Evolutionary conservation across 2,888 invertebrate species (phyloP), one percentile per base, ranked within the genome.

Genomic region (Philereme vetulata): DNA sequence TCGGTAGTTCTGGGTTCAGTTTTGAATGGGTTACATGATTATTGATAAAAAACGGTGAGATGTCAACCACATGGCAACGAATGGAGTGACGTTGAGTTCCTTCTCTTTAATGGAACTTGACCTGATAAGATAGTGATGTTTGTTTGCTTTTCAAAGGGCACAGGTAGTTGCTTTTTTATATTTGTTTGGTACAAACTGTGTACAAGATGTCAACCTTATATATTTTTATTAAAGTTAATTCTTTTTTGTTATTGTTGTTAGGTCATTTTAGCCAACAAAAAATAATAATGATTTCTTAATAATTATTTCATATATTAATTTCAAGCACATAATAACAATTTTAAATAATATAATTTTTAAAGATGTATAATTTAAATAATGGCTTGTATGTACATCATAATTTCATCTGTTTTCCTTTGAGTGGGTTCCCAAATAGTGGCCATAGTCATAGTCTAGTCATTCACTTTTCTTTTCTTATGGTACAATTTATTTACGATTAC

Each of bases 11-110:
- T 73, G 76, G 77, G 78, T 80, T 85, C 10, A 80, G 48, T 43
- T 48, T 72, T 86, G 86, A 89, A 89, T 90, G 86, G 84, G 74
- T 75, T 80, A 77, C 79, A 21, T 21, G 87, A 80, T 86, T 85
- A 88, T 90, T 87, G 78, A 83, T 76, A 72, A 81, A 82, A 81
- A 81, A 76, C 75, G 90, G 91, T 90, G 86, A 90, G 82, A 89
- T 88, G 91, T 91, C 91, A 90, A 80, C 82, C 78, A 66, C 71
- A 70, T 87, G 84, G 88, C 10, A 32, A 88, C 57, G 50, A 62
- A 60, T 56, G 52, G 53, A 56, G 48, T 56, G 65, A 62, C 62
- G 76, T 74, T 8, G 53, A 77, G 78, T 5, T 45, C 4, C 72
- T 75, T 61, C 59, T 58, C 56, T 71, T 76, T 72, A 77, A 78